Evolutionary conservation across 2,797 vertebrate species (phyloP), one percentile per base, ranked within the genome.

Genomic region (Discoglossus pictus): DNA sequence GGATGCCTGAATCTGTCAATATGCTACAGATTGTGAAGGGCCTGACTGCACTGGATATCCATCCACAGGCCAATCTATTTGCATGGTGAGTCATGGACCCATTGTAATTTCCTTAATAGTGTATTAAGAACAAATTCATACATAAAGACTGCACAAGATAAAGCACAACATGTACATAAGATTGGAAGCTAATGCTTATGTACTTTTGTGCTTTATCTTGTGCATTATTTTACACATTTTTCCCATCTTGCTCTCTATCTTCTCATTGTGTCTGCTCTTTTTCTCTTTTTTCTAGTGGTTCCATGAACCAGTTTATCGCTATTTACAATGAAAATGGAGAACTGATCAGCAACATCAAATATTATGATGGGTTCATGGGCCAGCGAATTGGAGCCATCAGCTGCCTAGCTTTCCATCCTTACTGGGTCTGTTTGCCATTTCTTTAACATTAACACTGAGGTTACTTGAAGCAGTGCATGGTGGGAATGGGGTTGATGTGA

Each of bases 291-390:
- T 27, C 53, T 21, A 98, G 96, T 7, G 97, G 97, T 74, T 99
- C 97, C 1, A 93, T 99, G 96, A 99, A 99, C 77, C 97, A 99
- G 86, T 98, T 99, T 88, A 99, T 97, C 1, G 95, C 97, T 0
- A 88, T 99, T 74, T 97, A 99, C 88, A 98, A 89, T 0, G 85
- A 91, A 0, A 95, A 80, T 0, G 97, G 96, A 0, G 96, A 98
- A 31, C 89, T 97, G 68, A 95, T 99, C 90, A 98, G 93, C 88
- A 95, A 96, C 75, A 99, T 99, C 76, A 99, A 99, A 56, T 99
- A 99, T 87, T 99, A 99, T 0, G 97, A 99, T 1, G 97, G 97
- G 25, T 98, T 99, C 80, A 99, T 99, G 97, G 97, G 97, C 10
- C 97, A 99, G 18, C 87, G 97, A 65, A 96, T 98, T 0, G 97